These are phyloP conservation scores for Porites lutea DNA, from an alignment of 64 coral and sea anemone genomes.

Conservation along the genomic window DNA sequence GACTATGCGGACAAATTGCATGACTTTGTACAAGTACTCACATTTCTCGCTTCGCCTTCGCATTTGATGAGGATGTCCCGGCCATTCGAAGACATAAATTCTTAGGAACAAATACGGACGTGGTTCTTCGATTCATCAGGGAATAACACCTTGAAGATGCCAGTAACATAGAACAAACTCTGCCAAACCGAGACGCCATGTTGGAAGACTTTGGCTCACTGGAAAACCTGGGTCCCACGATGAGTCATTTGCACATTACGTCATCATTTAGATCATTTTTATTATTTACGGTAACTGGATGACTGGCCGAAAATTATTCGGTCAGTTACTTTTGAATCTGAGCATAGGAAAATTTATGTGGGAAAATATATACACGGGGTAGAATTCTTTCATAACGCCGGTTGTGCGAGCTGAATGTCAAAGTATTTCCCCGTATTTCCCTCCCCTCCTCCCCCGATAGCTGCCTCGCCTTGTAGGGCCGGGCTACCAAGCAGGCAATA, in stretches of 20 bases:
- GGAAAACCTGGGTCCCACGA: neutral
- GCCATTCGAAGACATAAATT: constrained; percentile 14
- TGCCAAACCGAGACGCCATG: neutral
- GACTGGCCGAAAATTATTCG: no score
- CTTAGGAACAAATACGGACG: neutral
- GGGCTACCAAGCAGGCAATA: neutral
- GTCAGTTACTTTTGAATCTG: no score
- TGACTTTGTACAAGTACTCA: neutral
- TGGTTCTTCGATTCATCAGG: neutral
- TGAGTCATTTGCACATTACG: no score
- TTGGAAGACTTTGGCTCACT: neutral
- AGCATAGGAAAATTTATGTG: no score
- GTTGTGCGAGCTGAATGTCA: no score
- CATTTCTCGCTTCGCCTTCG: constrained; percentile 32
- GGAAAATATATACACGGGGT: no score
- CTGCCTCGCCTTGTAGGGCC: neutral
- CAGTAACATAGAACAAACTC: neutral
- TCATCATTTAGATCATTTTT: no score
- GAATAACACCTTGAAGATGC: neutral
- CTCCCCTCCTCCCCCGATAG: no score
- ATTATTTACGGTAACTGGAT: no score
- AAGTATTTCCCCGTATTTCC: no score
- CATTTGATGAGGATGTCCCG: constrained; percentile 18
- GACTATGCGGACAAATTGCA: no score
- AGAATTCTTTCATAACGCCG: no score